Percentiles rank a stretch among this genome's conserved stretches.
These are phyloP conservation scores for Lepeophtheirus salmonis DNA, from an alignment of 1,140 invertebrate genomes.

Conservation along the genomic window DNA sequence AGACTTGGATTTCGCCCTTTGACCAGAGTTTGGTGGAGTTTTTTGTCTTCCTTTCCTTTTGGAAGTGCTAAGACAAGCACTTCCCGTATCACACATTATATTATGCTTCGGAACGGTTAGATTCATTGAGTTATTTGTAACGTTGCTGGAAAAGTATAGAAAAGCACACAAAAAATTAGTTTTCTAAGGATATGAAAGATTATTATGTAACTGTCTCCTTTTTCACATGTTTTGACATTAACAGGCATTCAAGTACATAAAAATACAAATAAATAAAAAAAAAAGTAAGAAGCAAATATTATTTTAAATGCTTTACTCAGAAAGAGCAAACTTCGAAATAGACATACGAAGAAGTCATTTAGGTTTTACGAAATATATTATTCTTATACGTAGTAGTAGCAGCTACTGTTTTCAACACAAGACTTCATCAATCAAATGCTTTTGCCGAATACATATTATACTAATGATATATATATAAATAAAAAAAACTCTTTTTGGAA, in stretches of 20 bases:
- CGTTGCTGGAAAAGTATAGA: not conserved
- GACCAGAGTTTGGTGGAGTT: not conserved
- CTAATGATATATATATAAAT: too few species aligned
- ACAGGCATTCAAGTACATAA: too few species aligned
- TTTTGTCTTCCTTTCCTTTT: not conserved
- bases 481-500: too few species aligned
- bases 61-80: not conserved
- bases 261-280: too few species aligned
- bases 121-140: not conserved
- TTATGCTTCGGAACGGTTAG: not conserved
- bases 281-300: not conserved
- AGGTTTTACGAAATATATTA: too few species aligned
- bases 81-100: not conserved
- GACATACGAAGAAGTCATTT: too few species aligned
- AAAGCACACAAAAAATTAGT: not conserved
- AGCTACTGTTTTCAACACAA: too few species aligned
- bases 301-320: not conserved
- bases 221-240: too few species aligned
- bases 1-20: conserved; percentile 16
- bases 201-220: too few species aligned
- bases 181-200: not conserved
- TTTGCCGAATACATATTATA: too few species aligned
- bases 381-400: too few species aligned
- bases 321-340: not conserved
- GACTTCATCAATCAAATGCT: too few species aligned